A percentile compares a stretch with the other conserved stretches of the same genome.
phyloP scores from a whole-genome alignment of 2,797 vertebrate species.

The Myripristis jacobus region DNA sequence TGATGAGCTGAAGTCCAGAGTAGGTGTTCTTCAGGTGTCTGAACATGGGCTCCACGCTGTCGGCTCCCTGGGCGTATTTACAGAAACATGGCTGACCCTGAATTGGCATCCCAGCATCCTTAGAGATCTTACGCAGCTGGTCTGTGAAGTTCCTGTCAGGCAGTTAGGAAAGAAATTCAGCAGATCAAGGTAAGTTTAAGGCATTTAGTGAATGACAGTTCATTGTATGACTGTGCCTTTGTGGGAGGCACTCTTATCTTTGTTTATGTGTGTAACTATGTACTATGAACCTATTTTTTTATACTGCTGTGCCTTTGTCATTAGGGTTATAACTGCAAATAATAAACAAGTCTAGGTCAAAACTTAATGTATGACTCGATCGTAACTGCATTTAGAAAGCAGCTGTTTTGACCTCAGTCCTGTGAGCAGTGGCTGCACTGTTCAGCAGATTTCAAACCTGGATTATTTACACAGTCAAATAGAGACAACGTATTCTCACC shows the following conservation, averaged over 20 bases:
- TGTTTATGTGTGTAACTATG: not conserved
- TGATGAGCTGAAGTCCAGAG: slow-evolving; percentile 96
- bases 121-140: slow-evolving; percentile 98
- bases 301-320: not conserved
- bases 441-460: too few species aligned
- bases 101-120: slow-evolving; percentile 98
- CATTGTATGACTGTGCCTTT: not conserved
- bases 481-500: too few species aligned
- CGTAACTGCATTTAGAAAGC: too few species aligned
- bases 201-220: not conserved
- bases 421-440: too few species aligned
- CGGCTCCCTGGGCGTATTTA: slow-evolving; percentile 98
- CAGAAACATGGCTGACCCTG: slow-evolving; percentile 99
- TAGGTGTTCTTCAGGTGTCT: slow-evolving; percentile 98
- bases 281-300: not conserved
- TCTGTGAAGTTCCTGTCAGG: slow-evolving; percentile 93
- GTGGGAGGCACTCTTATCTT: not conserved
- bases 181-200: not conserved
- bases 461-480: too few species aligned
- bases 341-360: too few species aligned
- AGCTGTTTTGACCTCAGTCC: too few species aligned
- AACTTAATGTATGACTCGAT: too few species aligned
- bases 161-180: not conserved
- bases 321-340: too few species aligned
- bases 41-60: slow-evolving; percentile 99